A percentile compares a stretch with the other conserved stretches of the same genome.
phyloP scores from a whole-genome alignment of 2,888 invertebrate species.

The Aporophyla nigra region DNA sequence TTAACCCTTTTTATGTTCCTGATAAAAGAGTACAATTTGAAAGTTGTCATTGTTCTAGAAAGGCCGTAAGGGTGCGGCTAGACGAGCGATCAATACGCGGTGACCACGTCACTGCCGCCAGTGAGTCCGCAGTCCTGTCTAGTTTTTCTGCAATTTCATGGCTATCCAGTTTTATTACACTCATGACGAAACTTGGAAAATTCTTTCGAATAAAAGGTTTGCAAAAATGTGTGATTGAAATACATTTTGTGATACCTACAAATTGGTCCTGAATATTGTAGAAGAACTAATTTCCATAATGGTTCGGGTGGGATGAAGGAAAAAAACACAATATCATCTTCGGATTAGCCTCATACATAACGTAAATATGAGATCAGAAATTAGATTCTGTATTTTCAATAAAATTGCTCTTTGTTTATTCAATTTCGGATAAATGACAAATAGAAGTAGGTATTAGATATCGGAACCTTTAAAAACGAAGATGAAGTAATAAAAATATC shows the following conservation, averaged over 20 bases:
- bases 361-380: constrained; percentile 36
- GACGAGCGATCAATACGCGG: constrained; percentile 62
- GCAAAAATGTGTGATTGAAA: constrained; percentile 17
- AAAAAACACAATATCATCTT: constrained; percentile 24
- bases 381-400: constrained; percentile 25
- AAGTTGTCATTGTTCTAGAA: constrained; percentile 54
- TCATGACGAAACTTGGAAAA: constrained; percentile 18
- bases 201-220: constrained; percentile 14
- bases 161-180: constrained; percentile 28
- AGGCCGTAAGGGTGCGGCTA: constrained; percentile 65
- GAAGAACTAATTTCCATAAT: constrained; percentile 29
- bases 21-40: constrained; percentile 54
- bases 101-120: constrained; percentile 60
- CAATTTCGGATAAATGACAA: background rate
- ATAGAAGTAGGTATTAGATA: background rate
- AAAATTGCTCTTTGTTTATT: constrained; percentile 6
- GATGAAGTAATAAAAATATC: constrained; percentile 8
- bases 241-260: constrained; percentile 21
- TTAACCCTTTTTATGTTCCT: constrained; percentile 50
- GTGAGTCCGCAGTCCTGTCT: constrained; percentile 45
- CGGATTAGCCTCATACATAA: constrained; percentile 12
- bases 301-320: background rate
- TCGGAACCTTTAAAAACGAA: constrained; percentile 1
- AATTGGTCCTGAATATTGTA: constrained; percentile 40
- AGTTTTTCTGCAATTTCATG: constrained; percentile 42